Evolutionary conservation across 2,888 invertebrate genomes (phyloP), one percentile per base, ranked within the genome.

Genomic region (Elysia crispata): DNA sequence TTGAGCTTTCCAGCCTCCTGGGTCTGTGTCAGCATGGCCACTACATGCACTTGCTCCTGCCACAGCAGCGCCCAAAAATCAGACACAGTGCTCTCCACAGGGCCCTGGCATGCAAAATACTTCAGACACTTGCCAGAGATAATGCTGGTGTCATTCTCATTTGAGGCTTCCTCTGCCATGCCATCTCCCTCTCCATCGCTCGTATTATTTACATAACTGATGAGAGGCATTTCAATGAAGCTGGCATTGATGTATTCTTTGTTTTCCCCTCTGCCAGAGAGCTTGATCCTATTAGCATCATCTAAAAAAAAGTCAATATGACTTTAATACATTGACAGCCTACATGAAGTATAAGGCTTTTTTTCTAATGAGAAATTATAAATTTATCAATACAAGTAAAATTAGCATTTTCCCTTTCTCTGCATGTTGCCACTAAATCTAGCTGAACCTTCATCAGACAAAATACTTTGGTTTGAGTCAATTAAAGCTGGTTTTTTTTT

Each of bases 11-110:
- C 96, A 86, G 97, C 94, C 93, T 98, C 98, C 92, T 97, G 94
- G 72, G 96, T 96, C 89, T 88, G 89, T 5, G 98, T 98, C 87
- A 98, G 97, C 98, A 98, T 98, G 86, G 97, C 98, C 66, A 94
- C 92, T 18, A 93, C 92, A 3, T 96, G 94, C 84, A 96, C 95
- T 90, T 96, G 95, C 92, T 98, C 97, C 93, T 98, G 97, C 98
- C 98, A 98, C 86, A 98, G 95, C 98, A 98, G 98, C 90, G 96
- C 95, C 98, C 98, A 98, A 94, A 98, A 98, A 93, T 98, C 98
- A 77, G 95, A 95, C 89, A 96, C 96, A 41, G 98, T 98, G 92
- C 96, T 96, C 82, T 97, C 96, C 86, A 98, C 94, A 15, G 98
- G 98, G 88, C 98, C 96, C 84, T 92, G 92, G 76, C 87, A 86